Base-by-base conservation (phyloP, 2,113 vertebrate genomes). In the Tympanuchus pallidicinctus region DNA sequence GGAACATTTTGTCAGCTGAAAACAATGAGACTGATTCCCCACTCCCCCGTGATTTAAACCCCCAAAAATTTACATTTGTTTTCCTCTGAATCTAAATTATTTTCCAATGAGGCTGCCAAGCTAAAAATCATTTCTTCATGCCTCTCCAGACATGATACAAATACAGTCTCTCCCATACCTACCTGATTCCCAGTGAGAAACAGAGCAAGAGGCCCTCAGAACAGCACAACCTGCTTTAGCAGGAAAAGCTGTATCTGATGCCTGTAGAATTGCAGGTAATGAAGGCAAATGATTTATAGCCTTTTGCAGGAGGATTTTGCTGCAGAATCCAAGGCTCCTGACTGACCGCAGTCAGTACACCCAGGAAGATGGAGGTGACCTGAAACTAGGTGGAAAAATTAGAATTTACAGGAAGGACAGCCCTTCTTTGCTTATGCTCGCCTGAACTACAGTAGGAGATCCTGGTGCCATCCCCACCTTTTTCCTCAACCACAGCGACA, bases 1-100 rank as follows among this genome's bases (percentile, higher is more conserved):
- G 83, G 92, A 96, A 94, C 83, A 57, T 94, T 92, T 93, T 94
- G 86, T 96, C 43, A 92, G 93, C n/a, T 86, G 93, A 95, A 96
- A 96, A 96, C 94, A 96, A 82, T 96, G 84, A 90, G 79, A 66
- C 48, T 69, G 90, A 94, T 86, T 71, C 77, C 90, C 65, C 60
- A 60, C 80, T 90, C 74, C 6, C 47, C 40, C 86, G 25, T 86
- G 89, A 94, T 70, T 94, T 94, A 96, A 96, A 94, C 14, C 48
- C 75, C 86, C 1, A 69, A 89, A 96, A 93, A 96, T 94, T 89
- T 82, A 84, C 73, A 93, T 88, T 94, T 93, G 79, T 78, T 93
- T 94, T 82, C 48, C 76, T 88, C 61, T 87, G 66, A 75, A 89
- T 90, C 48, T 21, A 48, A 92, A 72, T 92, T 76, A 84, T 86